Percentiles rank a stretch among this genome's conserved stretches.
These are phyloP conservation scores for Nomada hirtipes DNA, from an alignment of 2,888 invertebrate genomes.

Conservation along the genomic window DNA sequence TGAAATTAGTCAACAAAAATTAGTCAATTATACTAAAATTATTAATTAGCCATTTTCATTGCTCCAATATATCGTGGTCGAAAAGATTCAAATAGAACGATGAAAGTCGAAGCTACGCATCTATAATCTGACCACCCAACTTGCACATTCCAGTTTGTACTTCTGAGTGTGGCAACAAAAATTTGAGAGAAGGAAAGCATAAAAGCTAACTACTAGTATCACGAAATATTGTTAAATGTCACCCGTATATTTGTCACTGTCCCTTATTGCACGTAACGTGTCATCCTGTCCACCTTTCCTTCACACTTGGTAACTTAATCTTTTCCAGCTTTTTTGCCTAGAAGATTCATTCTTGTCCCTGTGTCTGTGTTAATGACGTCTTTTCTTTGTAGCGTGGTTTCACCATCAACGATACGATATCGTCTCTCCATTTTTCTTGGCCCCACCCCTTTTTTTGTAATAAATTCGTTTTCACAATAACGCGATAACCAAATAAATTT, in stretches of 20 bases:
- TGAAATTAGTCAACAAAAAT: too few relatives aligned
- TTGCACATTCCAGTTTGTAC: background rate
- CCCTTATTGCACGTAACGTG: background rate
- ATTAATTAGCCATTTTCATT: background rate
- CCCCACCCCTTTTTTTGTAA: background rate
- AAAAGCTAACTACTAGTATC: background rate
- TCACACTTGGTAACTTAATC: slow-evolving; percentile 18
- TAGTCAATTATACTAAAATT: background rate
- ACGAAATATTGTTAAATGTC: background rate
- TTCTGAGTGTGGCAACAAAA: background rate
- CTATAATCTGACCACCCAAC: background rate
- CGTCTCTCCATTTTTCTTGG: background rate
- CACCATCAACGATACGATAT: background rate
- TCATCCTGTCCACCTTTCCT: background rate
- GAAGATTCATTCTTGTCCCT: background rate
- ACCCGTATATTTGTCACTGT: background rate
- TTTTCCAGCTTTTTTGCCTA: slow-evolving; percentile 13
- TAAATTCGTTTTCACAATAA: background rate
- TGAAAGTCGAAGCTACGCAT: slow-evolving; percentile 3
- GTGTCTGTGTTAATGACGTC: slow-evolving; percentile 12
- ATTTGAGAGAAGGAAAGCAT: background rate
- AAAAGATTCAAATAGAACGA: slow-evolving; percentile 3
- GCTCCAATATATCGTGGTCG: background rate
- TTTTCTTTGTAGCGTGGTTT: background rate
- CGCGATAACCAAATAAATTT: background rate